Base-by-base conservation (phyloP, 1,140 invertebrate genomes). In the Drosophila nebulosa region DNA sequence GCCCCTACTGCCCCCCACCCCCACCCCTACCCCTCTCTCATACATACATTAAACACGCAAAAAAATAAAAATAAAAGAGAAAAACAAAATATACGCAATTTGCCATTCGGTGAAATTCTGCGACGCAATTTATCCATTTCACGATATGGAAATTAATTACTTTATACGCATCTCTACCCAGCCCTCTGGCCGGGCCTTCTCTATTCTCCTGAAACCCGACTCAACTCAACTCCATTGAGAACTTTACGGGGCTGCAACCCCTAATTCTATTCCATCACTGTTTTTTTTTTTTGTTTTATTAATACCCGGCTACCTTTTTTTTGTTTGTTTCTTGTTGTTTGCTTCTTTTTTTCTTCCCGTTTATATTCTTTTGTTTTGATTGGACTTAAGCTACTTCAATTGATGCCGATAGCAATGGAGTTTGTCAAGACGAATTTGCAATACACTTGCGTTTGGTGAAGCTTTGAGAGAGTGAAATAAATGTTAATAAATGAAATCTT, bases 41-140 rank as follows among this genome's bases (percentile, higher is more conserved):
- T 46, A 46, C 39, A 46, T 46, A 46, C 39, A 46, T 46, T 46
- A 46, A 46, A 18, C 14, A 55, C 14, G 26, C 64, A 39, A 65
- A 72, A 64, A 42, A 27, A 62, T 64, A 53, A 55, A 72, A 53
- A 46, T 58, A 9, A 64, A 52, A 35, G 27, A 62, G 3, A 32
- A 32, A 72, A 59, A 62, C 56, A 12, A 74, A 64, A 61, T 51
- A 79, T 76, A 46, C 39, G 39, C 39, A 46, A 46, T 46, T 46
- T 21, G 39, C 16, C 39, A 46, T 46, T 46, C 39, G 16, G 16
- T 46, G 16, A 46, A 46, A 46, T 21, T 46, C 74, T 86, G 79
- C 78, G 39, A 6, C 39, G 39, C 39, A 46, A 46, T 46, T 46
- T 46, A 18, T 46, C 39, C 39, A 46, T 46, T 46, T 46, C 39